Evolutionary conservation across 2,113 vertebrate species (phyloP), one percentile per base, ranked within the genome.

Genomic region (Indicator maculatus): DNA sequence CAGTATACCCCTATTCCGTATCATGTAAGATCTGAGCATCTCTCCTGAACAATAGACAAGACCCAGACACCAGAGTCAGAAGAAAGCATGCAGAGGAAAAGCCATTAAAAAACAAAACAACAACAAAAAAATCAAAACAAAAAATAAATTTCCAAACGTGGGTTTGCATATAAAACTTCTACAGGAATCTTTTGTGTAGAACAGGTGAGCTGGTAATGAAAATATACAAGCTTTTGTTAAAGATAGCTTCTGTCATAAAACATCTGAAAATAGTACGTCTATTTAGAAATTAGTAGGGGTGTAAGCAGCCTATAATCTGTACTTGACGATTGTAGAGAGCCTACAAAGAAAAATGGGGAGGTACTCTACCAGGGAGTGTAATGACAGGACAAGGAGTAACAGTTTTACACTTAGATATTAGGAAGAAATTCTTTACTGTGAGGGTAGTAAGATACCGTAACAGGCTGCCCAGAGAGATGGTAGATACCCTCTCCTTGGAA

Each of bases 1-100:
- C 15, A 16, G 31, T 11, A 60, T 47, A 74, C 0, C 1, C 44
- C 8, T 59, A 47, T 4, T 90, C 27, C 0, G 0, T 64, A 47
- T 45, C 41, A 71, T 8, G 7, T 81, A 52, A 39, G 58, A 52
- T 86, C 61, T 77, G 31, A 83, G 60, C 33, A 82, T 79, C 27
- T 23, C 5, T 8, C 16, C 14, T 75, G 44, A 24, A 33, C 16
- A 28, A 78, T 30, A 88, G 55, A 73, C 30, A 59, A 81, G 73
- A 67, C 30, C 76, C 16, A 11, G 36, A 90, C 31, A 61, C 44
- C 14, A 31, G 70, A 55, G 9, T 45, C 27, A 84, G 33, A 66
- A 83, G 27, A 16, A 1, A 8, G 3, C 56, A 70, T 7, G 18
- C 26, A 81, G 45, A 50, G 67, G 67, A 75, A 64, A 86, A 79